Evolutionary conservation across 2,888 invertebrate genomes (phyloP), one percentile per base, ranked within the genome.

Genomic region (Eristalis tenax): DNA sequence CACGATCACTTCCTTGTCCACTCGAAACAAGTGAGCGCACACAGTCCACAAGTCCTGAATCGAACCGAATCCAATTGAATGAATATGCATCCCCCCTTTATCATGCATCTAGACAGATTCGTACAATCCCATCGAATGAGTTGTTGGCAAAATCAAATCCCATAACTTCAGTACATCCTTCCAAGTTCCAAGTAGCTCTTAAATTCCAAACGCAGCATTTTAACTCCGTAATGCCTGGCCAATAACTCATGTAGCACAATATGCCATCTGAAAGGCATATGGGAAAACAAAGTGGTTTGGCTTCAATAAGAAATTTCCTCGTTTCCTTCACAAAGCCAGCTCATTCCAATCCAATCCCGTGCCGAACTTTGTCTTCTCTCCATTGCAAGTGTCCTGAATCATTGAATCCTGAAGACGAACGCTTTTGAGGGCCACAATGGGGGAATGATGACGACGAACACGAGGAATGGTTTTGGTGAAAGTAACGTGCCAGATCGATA

Each of bases 171-270:
- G 15, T 59, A 26, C 59, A 59, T 59, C 59, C 26, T 28, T 28
- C 26, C 26, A 59, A 61, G 80, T 28, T 28, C 15, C 26, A 59
- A 61, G 80, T 80, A 57, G 75, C 75, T 75, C 64, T 75, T 73
- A 57, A 76, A 80, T 64, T 73, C 66, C 68, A n/a, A 74, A 43
- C 69, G 73, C 57, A 82, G 28, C 74, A 70, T 86, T 86, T 86
- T 74, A 78, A 77, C 78, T 78, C 77, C 13, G 38, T 18, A 73
- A 85, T 77, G 68, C 59, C 63, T 63, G 57, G 63, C 83, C 83
- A 87, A 87, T 83, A 87, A 87, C 76, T 87, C 83, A 87, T 87
- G 87, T 83, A 79, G 80, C 79, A 76, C 87, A 87, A 87, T 87
- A 87, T 87, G 87, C 71, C 87, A 83, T 83, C 69, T 23, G 64